Conservation (phyloP, 2,113 vertebrate species). For the Trinectes maculatus region DNA sequence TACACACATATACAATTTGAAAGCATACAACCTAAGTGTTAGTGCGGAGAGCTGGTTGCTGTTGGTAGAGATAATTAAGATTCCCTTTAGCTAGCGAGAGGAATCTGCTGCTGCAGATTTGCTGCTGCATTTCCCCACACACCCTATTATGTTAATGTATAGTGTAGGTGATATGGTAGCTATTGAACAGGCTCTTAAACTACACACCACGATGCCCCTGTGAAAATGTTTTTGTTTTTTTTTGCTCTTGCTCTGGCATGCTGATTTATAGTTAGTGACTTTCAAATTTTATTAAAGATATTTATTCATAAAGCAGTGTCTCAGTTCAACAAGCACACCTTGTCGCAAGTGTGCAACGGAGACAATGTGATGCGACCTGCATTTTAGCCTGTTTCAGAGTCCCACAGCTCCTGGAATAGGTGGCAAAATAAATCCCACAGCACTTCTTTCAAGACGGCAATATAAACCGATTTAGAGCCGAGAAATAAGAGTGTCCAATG, state of each 20-base stretch:
- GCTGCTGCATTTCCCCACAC: background rate
- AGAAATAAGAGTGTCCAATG: constrained; percentile 52
- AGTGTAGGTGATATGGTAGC: background rate
- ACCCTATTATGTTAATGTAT: background rate
- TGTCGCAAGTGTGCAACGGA: constrained; percentile 48
- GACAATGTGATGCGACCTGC: constrained; percentile 28
- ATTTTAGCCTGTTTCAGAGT: constrained; percentile 29
- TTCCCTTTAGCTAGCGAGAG: background rate
- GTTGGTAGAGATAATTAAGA: background rate
- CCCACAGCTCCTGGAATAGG: constrained; percentile 34
- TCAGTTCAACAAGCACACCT: constrained; percentile 22
- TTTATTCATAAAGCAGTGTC: constrained; percentile 20
- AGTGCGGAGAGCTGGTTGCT: background rate
- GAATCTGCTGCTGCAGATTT: background rate
- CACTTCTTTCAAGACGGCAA: constrained; percentile 44
- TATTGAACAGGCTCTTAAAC: constrained; percentile 13
- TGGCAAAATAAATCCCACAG: constrained; percentile 62
- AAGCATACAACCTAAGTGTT: background rate
- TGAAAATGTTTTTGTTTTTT: constrained; percentile 18
- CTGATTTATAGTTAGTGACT: constrained; percentile 16
- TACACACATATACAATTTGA: background rate
- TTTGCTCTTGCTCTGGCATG: background rate
- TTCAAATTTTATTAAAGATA: constrained; percentile 41
- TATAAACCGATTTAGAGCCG: constrained; percentile 58
- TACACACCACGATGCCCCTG: background rate